phyloP scores from a whole-genome alignment of 2,888 invertebrate species.

The Baccha elongata region DNA sequence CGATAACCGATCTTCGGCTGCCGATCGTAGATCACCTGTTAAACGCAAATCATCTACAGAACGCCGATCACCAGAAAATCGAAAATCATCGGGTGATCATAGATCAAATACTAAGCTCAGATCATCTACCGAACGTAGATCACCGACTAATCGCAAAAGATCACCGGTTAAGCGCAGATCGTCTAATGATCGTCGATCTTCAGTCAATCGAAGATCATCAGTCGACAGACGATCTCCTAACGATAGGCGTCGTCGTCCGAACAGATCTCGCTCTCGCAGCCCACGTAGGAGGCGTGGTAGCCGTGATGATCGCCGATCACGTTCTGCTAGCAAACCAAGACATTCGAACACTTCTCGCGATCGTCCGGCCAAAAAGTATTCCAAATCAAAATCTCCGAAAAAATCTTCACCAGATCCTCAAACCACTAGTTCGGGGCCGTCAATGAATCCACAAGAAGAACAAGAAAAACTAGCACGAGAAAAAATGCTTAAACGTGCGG shows the following conservation, averaged over 20 bases:
- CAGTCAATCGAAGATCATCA: conserved; percentile 75
- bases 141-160: conserved; percentile 77
- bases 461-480: conserved; percentile 80
- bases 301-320: conserved; percentile 71
- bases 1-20: too few species aligned
- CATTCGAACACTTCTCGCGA: conserved; percentile 64
- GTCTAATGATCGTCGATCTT: conserved; percentile 78
- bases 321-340: conserved; percentile 73
- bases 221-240: conserved; percentile 75
- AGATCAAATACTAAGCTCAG: conserved; percentile 75
- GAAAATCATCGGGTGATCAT: conserved; percentile 71
- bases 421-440: conserved; percentile 58
- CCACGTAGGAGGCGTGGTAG: conserved; percentile 72
- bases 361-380: conserved; percentile 32
- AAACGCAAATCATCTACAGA: conserved; percentile 64
- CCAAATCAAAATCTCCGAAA: conserved; percentile 58
- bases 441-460: conserved; percentile 73
- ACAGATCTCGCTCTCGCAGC: conserved; percentile 64
- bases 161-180: conserved; percentile 77
- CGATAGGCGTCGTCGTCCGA: conserved; percentile 73
- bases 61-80: conserved; percentile 78
- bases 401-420: conserved; percentile 61
- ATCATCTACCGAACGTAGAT: conserved; percentile 77
- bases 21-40: conserved; percentile 46
- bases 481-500: conserved; percentile 82